Base-by-base conservation (phyloP, 2,797 vertebrate genomes). In the Coluber constrictor region DNA sequence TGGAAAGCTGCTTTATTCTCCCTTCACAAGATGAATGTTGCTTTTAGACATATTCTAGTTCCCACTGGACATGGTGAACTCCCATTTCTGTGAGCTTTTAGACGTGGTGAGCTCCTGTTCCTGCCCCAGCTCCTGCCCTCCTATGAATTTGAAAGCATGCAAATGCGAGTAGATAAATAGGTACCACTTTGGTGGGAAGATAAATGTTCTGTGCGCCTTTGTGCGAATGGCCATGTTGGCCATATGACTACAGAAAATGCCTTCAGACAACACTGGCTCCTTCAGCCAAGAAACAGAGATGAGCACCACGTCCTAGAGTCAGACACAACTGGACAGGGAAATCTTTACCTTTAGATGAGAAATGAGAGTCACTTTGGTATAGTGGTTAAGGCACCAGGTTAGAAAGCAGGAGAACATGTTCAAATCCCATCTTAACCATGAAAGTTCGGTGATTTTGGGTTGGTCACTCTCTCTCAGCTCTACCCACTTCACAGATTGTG, bases 271-370 rank as follows among this genome's bases (percentile, higher is more conserved):
- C 2, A 18, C 6, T 74, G 66, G n/a, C 1, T 74, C 6, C 15
- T 15, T 32, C n/a, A 37, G 66, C n/a, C 32, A 74, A 74, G 66
- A 74, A 74, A 32, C n/a, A 37, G 66, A 74, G 66, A 74, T 74
- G n/a, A 74, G n/a, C 66, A 74, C 15, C 0, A 0, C 0, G 0
- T 1, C n/a, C 63, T 70, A 16, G 63, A 70, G 2, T 70, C 2
- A 0, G 29, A n/a, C 12, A n/a, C 5, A 5, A n/a, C 63, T 66
- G 63, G 29, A 70, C 5, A 70, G 29, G 29, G 29, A 70, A 70
- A 16, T 5, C 29, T 70, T 70, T 70, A 32, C 2, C 63, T 70
- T 32, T 32, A 32, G 29, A 70, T 32, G 63, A 70, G n/a, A 32
- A 32, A 70, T 15, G 29, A n/a, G 29, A n/a, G n/a, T 32, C 5